Evolutionary conservation across 2,797 vertebrate genomes (phyloP).

Genomic region (Chaunax sp.): DNA sequence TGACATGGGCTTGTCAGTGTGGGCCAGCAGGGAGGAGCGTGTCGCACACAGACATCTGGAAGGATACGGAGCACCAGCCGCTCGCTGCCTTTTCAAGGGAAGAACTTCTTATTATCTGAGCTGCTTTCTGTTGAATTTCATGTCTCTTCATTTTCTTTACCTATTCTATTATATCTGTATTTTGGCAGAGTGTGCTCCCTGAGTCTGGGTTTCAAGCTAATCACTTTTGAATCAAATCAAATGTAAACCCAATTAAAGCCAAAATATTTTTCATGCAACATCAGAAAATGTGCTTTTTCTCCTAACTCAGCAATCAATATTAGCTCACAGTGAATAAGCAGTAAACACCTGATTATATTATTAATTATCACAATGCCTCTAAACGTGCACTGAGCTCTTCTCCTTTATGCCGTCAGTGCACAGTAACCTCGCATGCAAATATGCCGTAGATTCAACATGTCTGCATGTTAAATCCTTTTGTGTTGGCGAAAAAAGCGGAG

Average conservation of each 20-base stretch:
- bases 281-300: constrained; percentile 25
- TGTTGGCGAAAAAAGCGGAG: constrained; percentile 39
- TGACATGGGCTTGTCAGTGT: constrained; percentile 73
- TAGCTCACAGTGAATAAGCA: constrained; percentile 24
- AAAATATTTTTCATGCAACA: constrained; percentile 25
- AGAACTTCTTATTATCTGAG: constrained; percentile 33
- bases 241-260: constrained; percentile 38
- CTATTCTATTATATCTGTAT: constrained; percentile 5
- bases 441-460: constrained; percentile 49
- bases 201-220: constrained; percentile 14
- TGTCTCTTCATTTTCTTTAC: constrained; percentile 17
- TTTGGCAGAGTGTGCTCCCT: background rate
- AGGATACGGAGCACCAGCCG: constrained; percentile 44
- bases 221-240: constrained; percentile 21
- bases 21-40: constrained; percentile 52
- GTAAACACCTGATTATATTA: constrained; percentile 43
- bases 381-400: constrained; percentile 6
- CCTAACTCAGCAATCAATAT: constrained; percentile 40
- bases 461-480: constrained; percentile 65
- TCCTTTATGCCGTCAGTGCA: constrained; percentile 25
- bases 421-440: constrained; percentile 45
- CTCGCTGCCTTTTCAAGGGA: constrained; percentile 34
- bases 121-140: constrained; percentile 20
- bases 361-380: constrained; percentile 27
- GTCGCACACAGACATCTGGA: constrained; percentile 73